phyloP scores from a whole-genome alignment of 1,140 invertebrate species.

The Drosophila oshimai region DNA sequence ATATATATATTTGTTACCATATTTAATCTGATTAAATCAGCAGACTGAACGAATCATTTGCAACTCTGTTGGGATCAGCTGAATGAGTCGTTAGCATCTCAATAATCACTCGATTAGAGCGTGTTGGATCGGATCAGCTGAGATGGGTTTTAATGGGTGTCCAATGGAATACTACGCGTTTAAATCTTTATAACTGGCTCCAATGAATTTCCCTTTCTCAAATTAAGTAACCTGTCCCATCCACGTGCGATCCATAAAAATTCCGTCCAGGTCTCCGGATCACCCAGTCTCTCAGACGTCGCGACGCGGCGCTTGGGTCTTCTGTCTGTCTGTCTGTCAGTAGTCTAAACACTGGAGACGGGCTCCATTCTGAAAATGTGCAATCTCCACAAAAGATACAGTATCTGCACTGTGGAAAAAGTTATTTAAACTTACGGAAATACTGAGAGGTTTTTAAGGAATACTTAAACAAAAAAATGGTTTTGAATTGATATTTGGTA shows the following conservation, averaged over 20 bases:
- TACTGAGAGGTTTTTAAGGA: too few species aligned
- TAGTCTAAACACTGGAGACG: constrained; percentile 22
- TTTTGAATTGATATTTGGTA: too few species aligned
- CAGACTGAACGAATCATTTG: constrained; percentile 9
- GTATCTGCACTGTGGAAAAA: constrained; percentile 17
- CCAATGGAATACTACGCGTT: background rate
- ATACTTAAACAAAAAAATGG: too few species aligned
- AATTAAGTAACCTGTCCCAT: constrained; percentile 5
- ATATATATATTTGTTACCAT: constrained; percentile 5
- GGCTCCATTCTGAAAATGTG: constrained; percentile 17
- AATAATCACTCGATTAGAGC: constrained; percentile 17
- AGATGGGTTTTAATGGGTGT: constrained; percentile 15
- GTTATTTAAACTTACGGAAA: too few species aligned
- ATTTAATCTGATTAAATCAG: constrained; percentile 23
- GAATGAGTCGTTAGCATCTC: constrained; percentile 2
- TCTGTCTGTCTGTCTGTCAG: constrained; percentile 7
- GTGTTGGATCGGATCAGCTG: constrained; percentile 12
- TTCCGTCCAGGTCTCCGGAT: constrained; percentile 2
- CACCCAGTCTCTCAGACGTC: constrained; percentile 3
- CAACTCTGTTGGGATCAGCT: constrained; percentile 7
- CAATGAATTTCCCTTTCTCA: background rate
- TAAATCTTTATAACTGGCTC: background rate
- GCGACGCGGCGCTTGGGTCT: constrained; percentile 15
- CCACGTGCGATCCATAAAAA: constrained; percentile 20
- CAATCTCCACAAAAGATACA: constrained; percentile 34